Evolutionary conservation across 2,797 vertebrate species (phyloP).

Genomic region (Rachycentron canadum): DNA sequence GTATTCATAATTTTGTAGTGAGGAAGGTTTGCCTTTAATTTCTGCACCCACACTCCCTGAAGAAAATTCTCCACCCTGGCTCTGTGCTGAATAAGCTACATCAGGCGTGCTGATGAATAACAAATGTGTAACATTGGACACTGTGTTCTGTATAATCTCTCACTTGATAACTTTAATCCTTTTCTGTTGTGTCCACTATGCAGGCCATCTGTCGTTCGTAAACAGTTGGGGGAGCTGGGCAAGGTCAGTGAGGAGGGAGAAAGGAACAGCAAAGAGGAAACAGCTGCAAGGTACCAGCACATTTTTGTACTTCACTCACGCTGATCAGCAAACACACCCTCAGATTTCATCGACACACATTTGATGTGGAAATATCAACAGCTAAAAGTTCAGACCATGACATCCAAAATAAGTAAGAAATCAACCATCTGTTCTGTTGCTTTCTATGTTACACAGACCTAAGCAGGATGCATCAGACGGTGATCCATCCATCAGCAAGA

Average conservation of each 20-base stretch:
- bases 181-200: constrained; percentile 1
- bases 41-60: too few relatives aligned
- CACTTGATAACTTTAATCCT: background rate
- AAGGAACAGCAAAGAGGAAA: constrained; percentile 82
- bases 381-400: background rate
- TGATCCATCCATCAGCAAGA: constrained; percentile 86
- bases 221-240: constrained; percentile 81
- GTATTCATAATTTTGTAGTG: background rate
- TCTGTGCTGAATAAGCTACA: too few relatives aligned
- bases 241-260: constrained; percentile 92
- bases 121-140: too few relatives aligned
- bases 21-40: background rate
- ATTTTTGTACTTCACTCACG: background rate
- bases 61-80: too few relatives aligned
- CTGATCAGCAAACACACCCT: constrained; percentile 1
- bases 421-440: background rate
- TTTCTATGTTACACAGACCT: constrained; percentile 75
- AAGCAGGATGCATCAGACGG: constrained; percentile 87
- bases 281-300: constrained; percentile 65
- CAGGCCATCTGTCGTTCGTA: constrained; percentile 81
- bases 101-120: too few relatives aligned
- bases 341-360: background rate
- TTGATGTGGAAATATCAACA: background rate
- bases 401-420: background rate
- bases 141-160: background rate